Evolutionary conservation across 2,113 vertebrate genomes (phyloP).

Genomic region (Holacanthus passer): DNA sequence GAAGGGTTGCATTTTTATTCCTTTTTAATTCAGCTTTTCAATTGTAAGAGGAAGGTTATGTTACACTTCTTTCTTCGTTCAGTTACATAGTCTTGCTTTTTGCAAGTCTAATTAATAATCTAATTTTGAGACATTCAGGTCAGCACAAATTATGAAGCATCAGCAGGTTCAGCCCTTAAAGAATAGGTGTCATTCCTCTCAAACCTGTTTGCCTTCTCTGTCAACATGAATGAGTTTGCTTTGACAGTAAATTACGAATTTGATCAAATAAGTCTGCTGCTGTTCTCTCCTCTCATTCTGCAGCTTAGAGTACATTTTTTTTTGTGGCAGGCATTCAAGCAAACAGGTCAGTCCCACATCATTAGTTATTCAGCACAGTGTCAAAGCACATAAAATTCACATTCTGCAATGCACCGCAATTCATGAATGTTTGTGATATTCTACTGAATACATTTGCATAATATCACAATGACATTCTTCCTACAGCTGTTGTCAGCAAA

Average conservation of each 20-base stretch:
- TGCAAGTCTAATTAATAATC: not conserved
- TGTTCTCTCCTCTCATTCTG: not conserved
- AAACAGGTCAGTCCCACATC: constrained; percentile 44
- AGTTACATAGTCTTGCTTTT: not conserved
- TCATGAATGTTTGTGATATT: constrained; percentile 46
- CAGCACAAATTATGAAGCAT: constrained; percentile 3
- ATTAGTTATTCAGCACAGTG: constrained; percentile 50
- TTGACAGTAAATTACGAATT: constrained; percentile 26
- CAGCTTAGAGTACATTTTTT: constrained; percentile 2
- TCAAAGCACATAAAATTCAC: constrained; percentile 53
- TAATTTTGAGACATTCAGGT: not conserved
- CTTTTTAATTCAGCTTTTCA: not conserved
- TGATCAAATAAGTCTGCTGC: constrained; percentile 37
- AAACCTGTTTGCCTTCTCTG: constrained; percentile 2
- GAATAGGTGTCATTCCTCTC: not conserved
- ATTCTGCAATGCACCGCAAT: constrained; percentile 29
- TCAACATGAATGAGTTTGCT: constrained; percentile 45
- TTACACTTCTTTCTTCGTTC: not conserved
- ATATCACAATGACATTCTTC: constrained; percentile 40
- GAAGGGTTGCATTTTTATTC: not conserved
- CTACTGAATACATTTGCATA: constrained; percentile 51
- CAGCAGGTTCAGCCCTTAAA: not conserved
- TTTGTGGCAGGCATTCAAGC: constrained; percentile 28
- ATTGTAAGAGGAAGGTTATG: not conserved
- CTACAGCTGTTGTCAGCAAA: constrained; percentile 42